A percentile compares a stretch with the other conserved stretches of the same genome.
Evolutionary conservation across 1,140 invertebrate genomes (phyloP).

Genomic region (Cydia strobilella): DNA sequence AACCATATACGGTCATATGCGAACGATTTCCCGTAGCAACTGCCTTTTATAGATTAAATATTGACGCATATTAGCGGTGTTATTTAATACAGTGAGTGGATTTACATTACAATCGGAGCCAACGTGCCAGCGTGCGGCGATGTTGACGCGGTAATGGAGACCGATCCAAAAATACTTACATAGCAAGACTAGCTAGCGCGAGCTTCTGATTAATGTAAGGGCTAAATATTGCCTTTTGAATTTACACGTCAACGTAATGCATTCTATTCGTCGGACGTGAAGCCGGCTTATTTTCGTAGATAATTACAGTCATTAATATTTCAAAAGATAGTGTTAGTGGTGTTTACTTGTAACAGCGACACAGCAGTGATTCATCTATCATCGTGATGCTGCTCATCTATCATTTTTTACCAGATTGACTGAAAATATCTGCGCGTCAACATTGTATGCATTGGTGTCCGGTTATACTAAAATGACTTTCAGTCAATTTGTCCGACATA

Average conservation of each 20-base stretch:
- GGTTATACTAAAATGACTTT: no score
- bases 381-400: no score
- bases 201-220: constrained; percentile 27
- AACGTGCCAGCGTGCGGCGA: constrained; percentile 36
- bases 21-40: constrained; percentile 3
- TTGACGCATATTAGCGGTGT: constrained; percentile 14
- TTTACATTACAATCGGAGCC: constrained; percentile 29
- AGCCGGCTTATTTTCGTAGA: not conserved
- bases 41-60: constrained; percentile 7
- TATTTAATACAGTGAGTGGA: constrained; percentile 19
- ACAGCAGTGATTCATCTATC: no score
- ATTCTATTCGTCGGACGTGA: not conserved
- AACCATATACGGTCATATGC: not conserved
- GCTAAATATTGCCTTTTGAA: constrained; percentile 26
- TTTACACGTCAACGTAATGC: constrained; percentile 13
- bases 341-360: no score
- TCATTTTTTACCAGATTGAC: no score
- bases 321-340: no score
- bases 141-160: constrained; percentile 38
- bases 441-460: no score
- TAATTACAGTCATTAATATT: not conserved
- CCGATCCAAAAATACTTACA: constrained; percentile 47
- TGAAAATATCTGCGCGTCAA: no score
- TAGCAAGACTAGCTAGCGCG: constrained; percentile 26
- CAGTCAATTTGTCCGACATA: no score